Percentiles rank a stretch among this genome's conserved stretches.
phyloP scores from a whole-genome alignment of 2,113 vertebrate species.

The Entosphenus tridentatus region DNA sequence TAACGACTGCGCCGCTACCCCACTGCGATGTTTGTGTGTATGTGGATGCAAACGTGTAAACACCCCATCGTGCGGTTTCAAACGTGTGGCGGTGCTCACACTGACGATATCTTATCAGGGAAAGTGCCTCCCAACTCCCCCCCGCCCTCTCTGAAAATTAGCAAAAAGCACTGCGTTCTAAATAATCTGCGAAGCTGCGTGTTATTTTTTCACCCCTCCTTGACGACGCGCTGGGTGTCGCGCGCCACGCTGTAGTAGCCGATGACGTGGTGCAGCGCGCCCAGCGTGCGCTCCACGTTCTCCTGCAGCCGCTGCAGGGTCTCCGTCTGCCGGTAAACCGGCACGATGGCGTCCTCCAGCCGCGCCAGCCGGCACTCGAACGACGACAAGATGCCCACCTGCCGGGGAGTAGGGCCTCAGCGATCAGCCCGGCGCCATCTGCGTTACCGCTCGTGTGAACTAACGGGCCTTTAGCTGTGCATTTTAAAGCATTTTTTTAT shows the following conservation, averaged over 20 bases:
- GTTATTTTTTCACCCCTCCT: conserved; percentile 45
- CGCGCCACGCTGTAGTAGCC: conserved; percentile 93
- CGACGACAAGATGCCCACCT: conserved; percentile 89
- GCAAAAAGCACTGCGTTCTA: too few species aligned
- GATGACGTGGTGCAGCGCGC: conserved; percentile 80
- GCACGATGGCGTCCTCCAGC: conserved; percentile 93
- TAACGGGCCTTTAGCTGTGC: not conserved
- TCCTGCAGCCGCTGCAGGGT: conserved; percentile 89
- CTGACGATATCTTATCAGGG: too few species aligned
- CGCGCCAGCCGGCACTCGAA: conserved; percentile 94
- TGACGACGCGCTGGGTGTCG: conserved; percentile 74
- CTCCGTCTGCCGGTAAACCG: conserved; percentile 88
- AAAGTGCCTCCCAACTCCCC: too few species aligned
- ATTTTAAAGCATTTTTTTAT: not conserved
- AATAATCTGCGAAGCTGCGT: too few species aligned
- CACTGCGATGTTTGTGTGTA: too few species aligned
- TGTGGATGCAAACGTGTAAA: too few species aligned
- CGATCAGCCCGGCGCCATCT: not conserved
- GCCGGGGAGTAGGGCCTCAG: not conserved
- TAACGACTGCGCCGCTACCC: too few species aligned
- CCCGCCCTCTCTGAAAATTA: too few species aligned
- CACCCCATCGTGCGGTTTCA: too few species aligned
- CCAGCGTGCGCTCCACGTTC: conserved; percentile 75
- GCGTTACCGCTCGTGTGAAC: not conserved
- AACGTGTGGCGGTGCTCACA: too few species aligned